Base-by-base conservation (phyloP, 2,797 vertebrate species). In the Stomatorhinus walkeri region DNA sequence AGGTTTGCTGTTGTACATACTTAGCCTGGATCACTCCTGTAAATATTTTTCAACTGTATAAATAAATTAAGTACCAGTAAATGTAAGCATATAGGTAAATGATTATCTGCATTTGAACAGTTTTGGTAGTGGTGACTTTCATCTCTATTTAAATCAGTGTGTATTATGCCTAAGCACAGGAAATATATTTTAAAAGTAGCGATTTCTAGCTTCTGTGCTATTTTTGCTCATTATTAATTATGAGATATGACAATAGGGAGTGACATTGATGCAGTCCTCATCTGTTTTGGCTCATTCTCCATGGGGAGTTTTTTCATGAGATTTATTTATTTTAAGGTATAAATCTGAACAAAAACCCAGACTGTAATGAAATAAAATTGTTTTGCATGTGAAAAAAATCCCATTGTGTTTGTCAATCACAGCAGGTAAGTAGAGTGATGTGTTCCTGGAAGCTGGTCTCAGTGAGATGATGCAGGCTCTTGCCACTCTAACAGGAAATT, bases 391-490 rank as follows among this genome's bases (percentile, higher is more conserved):
- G 56, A 61, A 86, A 52, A 86, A 86, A 56, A 86, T 85, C 56
- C 83, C 88, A 89, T 89, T 89, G 84, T 49, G 59, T 72, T 51
- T 86, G 88, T 89, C 88, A 72, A 86, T 89, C 88, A 89, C 54
- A 12, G 24, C 48, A 89, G 83, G 85, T 86, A 64, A 86, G 59
- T 72, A 83, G 68, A 89, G 85, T 89, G 51, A 86, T 49, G 84
- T 86, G 84, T 32, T 54, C 84, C 84, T 54, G 84, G 51, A 86
- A 52, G 51, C 84, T 6, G 0, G 84, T 28, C 79, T 88, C 16
- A 8, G 51, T 8, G 88, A 59, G 56, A 28, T 48, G 51, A 59
- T 43, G 2, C 52, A 12, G 43, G 79, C 56, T 85, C 79, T 28
- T 54, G 10, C 40, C 54, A 36, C 88, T 88, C 79, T 81, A 61